Base-by-base conservation (phyloP, 2,888 invertebrate genomes). In the Eumerus sabulonum region DNA sequence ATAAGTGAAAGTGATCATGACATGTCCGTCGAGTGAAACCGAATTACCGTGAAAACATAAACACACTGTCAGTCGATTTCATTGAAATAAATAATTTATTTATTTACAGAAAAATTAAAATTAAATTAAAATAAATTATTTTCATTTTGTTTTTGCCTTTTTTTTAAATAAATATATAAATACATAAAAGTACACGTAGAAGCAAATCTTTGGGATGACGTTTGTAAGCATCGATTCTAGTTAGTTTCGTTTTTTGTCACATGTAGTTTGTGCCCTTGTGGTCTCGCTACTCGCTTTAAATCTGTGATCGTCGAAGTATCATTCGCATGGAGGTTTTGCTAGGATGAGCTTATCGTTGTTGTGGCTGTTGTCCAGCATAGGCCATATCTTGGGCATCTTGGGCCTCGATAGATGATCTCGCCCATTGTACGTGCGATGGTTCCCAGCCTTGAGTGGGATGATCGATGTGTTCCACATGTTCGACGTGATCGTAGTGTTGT, bases 351-450 rank as follows among this genome's bases (percentile, higher is more conserved):
- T 68, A 59, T 63, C 45, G 50, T 51, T 66, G 48, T 48, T 76
- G 74, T 82, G 79, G 85, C 73, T 86, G 85, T 76, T 89, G 88
- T 7, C 84, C 88, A 74, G 85, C 86, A 74, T 86, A 89, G 63
- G 88, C 88, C 84, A 89, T 84, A 48, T 89, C 86, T 81, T 89
- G 88, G 3, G 88, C 88, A 68, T 88, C 87, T 42, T 85, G 84
- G 11, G 84, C 85, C 81, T 88, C 86, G 82, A 91, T 91, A 85
- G 92, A 83, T 86, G 87, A 90, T 82, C 93, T 90, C 72, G 92
- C 92, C 88, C 93, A 93, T 86, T 91, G 92, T 3, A 92, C 92
- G 84, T 92, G 92, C 9, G 79, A 57, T 16, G 88, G 86, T 87
- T 88, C 85, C 90, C 90, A 90, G 47, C 87, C 88, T 11, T 88